Evolutionary conservation across 2,888 invertebrate species (phyloP), one percentile per base, ranked within the genome.

Genomic region (Ornithoptera alexandrae): DNA sequence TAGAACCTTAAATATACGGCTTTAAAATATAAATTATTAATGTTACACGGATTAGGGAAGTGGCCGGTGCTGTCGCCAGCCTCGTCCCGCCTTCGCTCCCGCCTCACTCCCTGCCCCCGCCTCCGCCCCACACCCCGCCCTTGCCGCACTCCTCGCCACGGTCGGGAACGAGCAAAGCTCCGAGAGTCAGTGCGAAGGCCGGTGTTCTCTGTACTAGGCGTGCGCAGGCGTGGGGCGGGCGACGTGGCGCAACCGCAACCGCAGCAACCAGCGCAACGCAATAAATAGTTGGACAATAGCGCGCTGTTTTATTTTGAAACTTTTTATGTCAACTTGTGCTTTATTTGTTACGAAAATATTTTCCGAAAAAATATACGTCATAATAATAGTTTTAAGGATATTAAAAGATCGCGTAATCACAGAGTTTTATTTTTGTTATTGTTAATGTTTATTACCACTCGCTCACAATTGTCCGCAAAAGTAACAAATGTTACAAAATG

Each of bases 241-340:
- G 71, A 50, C 20, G 56, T 12, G 22, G 36, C 30, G 57, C 57
- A 46, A 15, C 24, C 58, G 81, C 80, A 24, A 7, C 22, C n/a
- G 24, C 24, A 46, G 46, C 67, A n/a, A 66, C 63, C 30, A 30
- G 71, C 71, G 68, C 71, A 71, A 84, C 84, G 80, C 78, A 86
- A 87, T 89, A 88, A 88, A 89, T 84, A 86, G 87, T 89, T 89
- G 88, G 89, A 90, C 90, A 90, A 89, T 89, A 89, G 10, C 57
- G 20, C 3, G 62, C 62, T 73, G 79, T 87, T 85, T 87, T 64
- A 81, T 83, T 83, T 87, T 61, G 61, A 36, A 61, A 20, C n/a
- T 61, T 60, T 17, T 36, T 2, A 60, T 15, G 2, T 17, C 12
- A 5, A 12, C 7, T 7, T 39, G 39, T 39, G 7, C 39, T 39